phyloP scores from a whole-genome alignment of 2,888 invertebrate genomes.

The Cataglyphis rosenhaueri region DNA sequence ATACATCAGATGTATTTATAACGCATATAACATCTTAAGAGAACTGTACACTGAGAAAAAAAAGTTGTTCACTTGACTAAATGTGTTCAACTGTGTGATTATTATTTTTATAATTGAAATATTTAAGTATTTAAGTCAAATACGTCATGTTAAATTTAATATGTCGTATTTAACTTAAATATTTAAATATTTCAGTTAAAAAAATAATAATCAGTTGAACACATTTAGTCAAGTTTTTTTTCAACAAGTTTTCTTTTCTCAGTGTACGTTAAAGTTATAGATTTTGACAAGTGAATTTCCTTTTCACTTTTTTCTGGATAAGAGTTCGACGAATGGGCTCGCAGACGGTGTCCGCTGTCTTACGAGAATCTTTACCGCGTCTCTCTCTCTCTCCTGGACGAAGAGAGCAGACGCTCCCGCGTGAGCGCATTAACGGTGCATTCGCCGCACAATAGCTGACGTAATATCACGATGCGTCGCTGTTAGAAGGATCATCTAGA shows the following conservation, averaged over 20 bases:
- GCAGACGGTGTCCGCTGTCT: slow-evolving; percentile 2
- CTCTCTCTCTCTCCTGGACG: neutral
- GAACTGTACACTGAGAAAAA: too few species aligned
- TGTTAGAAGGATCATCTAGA: slow-evolving; percentile 33
- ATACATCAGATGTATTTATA: neutral
- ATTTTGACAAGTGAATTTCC: neutral
- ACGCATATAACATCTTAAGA: neutral
- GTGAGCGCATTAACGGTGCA: slow-evolving; percentile 32
- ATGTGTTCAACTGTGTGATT: too few species aligned
- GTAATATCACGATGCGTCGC: slow-evolving; percentile 26
- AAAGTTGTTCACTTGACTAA: too few species aligned
- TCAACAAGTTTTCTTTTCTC: too few species aligned
- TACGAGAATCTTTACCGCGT: neutral
- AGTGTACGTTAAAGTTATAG: neutral
- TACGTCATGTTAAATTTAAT: too few species aligned
- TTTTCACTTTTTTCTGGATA: too few species aligned
- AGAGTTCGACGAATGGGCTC: neutral
- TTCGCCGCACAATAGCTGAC: slow-evolving; percentile 33
- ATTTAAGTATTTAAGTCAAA: too few species aligned
- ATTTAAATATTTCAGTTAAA: too few species aligned
- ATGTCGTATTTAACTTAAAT: too few species aligned
- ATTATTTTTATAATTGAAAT: too few species aligned
- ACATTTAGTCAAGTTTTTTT: too few species aligned
- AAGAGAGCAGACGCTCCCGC: neutral
- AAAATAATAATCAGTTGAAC: too few species aligned